Percentiles rank a stretch among this genome's conserved stretches.
phyloP scores from a whole-genome alignment of 2,797 vertebrate species.

The Rhabdomys pumilio region DNA sequence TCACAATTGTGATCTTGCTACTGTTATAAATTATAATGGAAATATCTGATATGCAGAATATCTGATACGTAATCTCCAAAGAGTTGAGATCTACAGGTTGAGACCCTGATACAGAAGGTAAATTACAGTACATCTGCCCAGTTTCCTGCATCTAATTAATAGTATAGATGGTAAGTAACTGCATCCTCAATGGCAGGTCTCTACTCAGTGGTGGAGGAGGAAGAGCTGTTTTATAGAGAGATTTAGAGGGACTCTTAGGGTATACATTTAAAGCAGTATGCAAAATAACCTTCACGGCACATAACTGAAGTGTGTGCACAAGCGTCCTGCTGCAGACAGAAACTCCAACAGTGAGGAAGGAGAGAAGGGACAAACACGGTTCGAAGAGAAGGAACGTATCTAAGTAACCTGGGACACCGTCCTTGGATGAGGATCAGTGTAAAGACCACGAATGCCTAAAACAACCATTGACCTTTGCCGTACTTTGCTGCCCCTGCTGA shows the following conservation, averaged over 20 bases:
- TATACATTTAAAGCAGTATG: slow-evolving; percentile 6
- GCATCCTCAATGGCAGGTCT: not conserved
- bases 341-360: not conserved
- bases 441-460: not conserved
- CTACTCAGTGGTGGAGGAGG: not conserved
- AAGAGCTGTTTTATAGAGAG: not conserved
- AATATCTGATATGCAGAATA: not conserved
- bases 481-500: not conserved
- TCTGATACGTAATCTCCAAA: not conserved
- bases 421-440: not conserved
- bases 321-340: not conserved
- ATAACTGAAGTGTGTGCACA: not conserved
- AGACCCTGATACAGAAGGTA: not conserved
- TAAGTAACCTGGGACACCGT: not conserved
- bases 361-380: not conserved
- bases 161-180: not conserved
- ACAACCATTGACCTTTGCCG: not conserved
- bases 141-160: not conserved
- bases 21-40: not conserved
- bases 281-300: not conserved
- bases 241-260: not conserved
- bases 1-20: not conserved
- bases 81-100: not conserved
- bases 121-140: not conserved
- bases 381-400: not conserved